Evolutionary conservation across 1,140 invertebrate species (phyloP).

Genomic region (Phthorimaea operculella): DNA sequence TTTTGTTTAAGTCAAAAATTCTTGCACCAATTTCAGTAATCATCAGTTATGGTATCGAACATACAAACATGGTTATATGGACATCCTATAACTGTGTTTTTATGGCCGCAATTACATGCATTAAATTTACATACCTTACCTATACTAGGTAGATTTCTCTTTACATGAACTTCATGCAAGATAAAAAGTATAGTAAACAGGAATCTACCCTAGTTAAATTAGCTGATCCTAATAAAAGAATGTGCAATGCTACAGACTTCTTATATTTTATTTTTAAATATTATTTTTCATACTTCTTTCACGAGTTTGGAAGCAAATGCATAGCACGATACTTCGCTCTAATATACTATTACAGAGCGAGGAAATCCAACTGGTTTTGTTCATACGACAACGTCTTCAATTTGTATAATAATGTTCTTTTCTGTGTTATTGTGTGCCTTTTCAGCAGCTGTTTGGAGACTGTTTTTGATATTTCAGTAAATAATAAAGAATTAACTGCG

Average conservation of each 20-base stretch:
- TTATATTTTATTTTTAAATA: slow-evolving; percentile 58
- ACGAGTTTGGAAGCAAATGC: slow-evolving; percentile 42
- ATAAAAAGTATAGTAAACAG: slow-evolving; percentile 28
- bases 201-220: slow-evolving; percentile 46
- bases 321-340: slow-evolving; percentile 48
- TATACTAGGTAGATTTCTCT: slow-evolving; percentile 52
- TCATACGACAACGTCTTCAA: neutral
- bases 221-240: slow-evolving; percentile 63
- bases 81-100: slow-evolving; percentile 41
- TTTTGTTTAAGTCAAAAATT: slow-evolving; percentile 4
- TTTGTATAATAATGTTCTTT: too few relatives aligned
- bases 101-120: slow-evolving; percentile 65
- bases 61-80: slow-evolving; percentile 27
- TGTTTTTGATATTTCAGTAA: too few relatives aligned
- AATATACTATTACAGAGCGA: neutral
- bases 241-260: slow-evolving; percentile 65
- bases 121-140: slow-evolving; percentile 36
- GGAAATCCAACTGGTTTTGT: neutral
- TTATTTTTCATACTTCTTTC: slow-evolving; percentile 56
- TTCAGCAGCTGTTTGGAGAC: too few relatives aligned
- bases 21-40: slow-evolving; percentile 54
- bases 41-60: slow-evolving; percentile 19
- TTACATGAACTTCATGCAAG: slow-evolving; percentile 21
- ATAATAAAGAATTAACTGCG: too few relatives aligned
- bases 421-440: too few relatives aligned